Conservation (phyloP, 2,113 vertebrate species). For the Brienomyrus longianalis region DNA sequence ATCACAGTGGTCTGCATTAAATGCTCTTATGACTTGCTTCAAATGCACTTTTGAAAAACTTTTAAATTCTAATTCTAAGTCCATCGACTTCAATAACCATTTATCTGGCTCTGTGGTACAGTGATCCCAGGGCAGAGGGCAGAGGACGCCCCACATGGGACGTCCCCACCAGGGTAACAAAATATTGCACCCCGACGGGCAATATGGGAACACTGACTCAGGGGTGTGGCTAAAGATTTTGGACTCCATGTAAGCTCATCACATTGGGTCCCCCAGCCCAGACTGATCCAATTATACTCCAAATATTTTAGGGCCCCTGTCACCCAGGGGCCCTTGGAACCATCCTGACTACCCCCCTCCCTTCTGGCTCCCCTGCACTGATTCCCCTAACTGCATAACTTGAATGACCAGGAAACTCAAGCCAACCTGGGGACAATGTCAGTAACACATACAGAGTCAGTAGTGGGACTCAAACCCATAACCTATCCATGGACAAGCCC, state of each 20-base stretch:
- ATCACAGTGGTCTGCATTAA: conserved; percentile 10
- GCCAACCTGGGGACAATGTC: background rate
- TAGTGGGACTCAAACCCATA: background rate
- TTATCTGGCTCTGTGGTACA: background rate
- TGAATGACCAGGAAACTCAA: background rate
- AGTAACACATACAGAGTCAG: background rate
- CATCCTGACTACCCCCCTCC: background rate
- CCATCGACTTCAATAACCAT: background rate
- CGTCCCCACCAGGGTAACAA: background rate
- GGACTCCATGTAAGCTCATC: background rate
- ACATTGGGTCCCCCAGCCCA: background rate
- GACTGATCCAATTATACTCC: background rate
- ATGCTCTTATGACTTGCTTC: background rate
- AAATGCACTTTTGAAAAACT: background rate
- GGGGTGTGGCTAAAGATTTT: background rate
- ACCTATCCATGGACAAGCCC: background rate
- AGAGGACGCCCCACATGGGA: background rate
- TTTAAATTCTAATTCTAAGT: background rate
- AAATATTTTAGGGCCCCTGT: background rate
- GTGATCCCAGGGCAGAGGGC: background rate
- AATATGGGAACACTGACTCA: background rate
- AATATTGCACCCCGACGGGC: background rate
- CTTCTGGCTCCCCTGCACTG: no score
- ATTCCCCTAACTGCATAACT: background rate
- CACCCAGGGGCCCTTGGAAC: background rate